Conservation (phyloP, 1,140 invertebrate species). For the Drosophila subpulchrella region DNA sequence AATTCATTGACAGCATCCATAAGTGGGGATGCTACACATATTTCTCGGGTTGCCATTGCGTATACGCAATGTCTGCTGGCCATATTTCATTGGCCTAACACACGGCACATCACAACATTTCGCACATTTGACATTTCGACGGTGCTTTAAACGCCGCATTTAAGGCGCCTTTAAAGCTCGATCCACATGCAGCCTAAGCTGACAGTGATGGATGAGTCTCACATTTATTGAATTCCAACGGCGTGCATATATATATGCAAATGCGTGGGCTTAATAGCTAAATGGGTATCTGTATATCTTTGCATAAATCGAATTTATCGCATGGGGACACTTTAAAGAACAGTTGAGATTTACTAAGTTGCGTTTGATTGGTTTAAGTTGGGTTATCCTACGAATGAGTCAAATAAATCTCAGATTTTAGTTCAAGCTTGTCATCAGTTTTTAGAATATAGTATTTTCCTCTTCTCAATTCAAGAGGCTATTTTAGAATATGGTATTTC, state of each 20-base stretch:
- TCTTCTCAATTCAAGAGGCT: neutral
- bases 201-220: conserved; percentile 77
- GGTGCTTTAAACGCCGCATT: conserved; percentile 41
- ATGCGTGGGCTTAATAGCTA: conserved; percentile 34
- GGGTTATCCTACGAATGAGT: neutral
- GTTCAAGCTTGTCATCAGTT: no score
- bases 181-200: conserved; percentile 45
- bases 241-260: conserved; percentile 23
- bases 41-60: conserved; percentile 19
- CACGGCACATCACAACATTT: neutral
- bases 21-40: conserved; percentile 30
- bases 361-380: neutral
- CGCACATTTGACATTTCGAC: conserved; percentile 29
- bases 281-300: conserved; percentile 20
- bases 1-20: conserved; percentile 53
- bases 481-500: neutral
- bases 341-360: conserved; percentile 3
- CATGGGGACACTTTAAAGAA: neutral
- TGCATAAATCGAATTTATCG: conserved; percentile 51
- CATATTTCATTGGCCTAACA: conserved; percentile 43
- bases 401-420: no score
- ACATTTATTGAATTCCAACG: conserved; percentile 67
- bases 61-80: conserved; percentile 40
- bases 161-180: conserved; percentile 52
- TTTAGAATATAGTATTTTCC: no score